Conservation (phyloP, 2,797 vertebrate species). For the Thamnophis elegans region DNA sequence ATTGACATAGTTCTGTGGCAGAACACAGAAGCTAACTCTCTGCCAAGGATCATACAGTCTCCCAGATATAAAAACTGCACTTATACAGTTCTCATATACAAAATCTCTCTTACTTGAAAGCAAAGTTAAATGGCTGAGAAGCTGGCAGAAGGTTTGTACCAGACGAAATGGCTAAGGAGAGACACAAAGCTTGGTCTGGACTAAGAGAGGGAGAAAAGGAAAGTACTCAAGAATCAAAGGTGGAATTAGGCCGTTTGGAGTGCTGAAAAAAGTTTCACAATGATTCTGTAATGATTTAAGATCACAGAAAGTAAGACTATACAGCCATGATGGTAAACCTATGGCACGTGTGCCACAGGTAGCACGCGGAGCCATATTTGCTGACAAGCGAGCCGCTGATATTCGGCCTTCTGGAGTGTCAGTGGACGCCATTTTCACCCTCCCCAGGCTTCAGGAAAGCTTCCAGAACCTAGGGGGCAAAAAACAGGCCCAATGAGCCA, state of each 20-base stretch:
- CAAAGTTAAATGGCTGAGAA: not conserved
- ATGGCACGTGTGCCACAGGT: too few relatives aligned
- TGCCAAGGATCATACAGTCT: not conserved
- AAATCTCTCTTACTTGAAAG: not conserved
- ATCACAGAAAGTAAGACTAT: not conserved
- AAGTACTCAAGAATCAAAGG: not conserved
- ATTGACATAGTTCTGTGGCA: not conserved
- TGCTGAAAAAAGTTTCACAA: not conserved
- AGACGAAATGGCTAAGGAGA: not conserved
- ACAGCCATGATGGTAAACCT: too few relatives aligned
- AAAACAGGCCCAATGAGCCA: too few relatives aligned
- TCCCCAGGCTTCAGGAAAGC: too few relatives aligned
- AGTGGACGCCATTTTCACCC: too few relatives aligned
- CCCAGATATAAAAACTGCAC: not conserved
- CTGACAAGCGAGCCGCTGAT: too few relatives aligned
- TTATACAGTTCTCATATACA: not conserved
- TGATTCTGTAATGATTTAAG: not conserved
- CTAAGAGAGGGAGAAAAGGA: not conserved
- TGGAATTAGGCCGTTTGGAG: not conserved
- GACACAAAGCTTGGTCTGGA: not conserved
- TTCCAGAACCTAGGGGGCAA: too few relatives aligned
- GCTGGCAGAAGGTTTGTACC: not conserved
- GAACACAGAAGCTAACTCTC: not conserved
- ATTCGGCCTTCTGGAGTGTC: too few relatives aligned
- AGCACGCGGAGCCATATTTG: too few relatives aligned